Evolutionary conservation across 2,888 invertebrate genomes (phyloP), one percentile per base, ranked within the genome.

Genomic region (Thelaira solivaga): DNA sequence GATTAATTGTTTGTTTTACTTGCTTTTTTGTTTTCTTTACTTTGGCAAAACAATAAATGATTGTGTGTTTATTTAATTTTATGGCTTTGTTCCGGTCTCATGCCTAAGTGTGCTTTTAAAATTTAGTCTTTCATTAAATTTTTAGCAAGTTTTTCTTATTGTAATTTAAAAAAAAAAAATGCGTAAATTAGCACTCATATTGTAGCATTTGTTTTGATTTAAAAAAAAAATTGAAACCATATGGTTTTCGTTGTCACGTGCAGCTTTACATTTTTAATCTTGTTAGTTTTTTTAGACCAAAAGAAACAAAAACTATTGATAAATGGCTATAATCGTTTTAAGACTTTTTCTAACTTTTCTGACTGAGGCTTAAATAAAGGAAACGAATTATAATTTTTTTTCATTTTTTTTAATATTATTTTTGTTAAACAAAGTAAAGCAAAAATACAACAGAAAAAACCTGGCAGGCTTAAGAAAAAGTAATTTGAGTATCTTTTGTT

Each of bases 1-100:
- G 76, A 69, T 73, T 69, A 74, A 69, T 71, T 41, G 68, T 43
- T 39, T 51, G 49, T 34, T 13, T 16, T 34, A n/a, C n/a, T 36
- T 1, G 11, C 4, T 11, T 36, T 5, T 51, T 10, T 41, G 26
- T 49, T 64, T 62, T 36, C 53, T 53, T 51, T 31, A 24, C 53
- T 36, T 53, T 65, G 43, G 43, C 41, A 49, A 45, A 61, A n/a
- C n/a, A 71, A 34, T 26, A 43, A 64, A 53, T 62, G 67, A 68
- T 76, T 62, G 72, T 64, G 49, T 61, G 36, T 61, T 67, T 39
- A 61, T 67, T 51, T 67, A 47, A 59, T 41, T 64, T 69, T 69
- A 53, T 62, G 49, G 55, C 31, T 49, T 76, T 62, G 75, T 78
- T 68, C 65, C 69, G 69, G 69, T 71, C 64, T 59, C 64, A 64